These are phyloP conservation scores for Numenius arquata DNA, from an alignment of 2,113 vertebrate genomes.

Conservation along the genomic window DNA sequence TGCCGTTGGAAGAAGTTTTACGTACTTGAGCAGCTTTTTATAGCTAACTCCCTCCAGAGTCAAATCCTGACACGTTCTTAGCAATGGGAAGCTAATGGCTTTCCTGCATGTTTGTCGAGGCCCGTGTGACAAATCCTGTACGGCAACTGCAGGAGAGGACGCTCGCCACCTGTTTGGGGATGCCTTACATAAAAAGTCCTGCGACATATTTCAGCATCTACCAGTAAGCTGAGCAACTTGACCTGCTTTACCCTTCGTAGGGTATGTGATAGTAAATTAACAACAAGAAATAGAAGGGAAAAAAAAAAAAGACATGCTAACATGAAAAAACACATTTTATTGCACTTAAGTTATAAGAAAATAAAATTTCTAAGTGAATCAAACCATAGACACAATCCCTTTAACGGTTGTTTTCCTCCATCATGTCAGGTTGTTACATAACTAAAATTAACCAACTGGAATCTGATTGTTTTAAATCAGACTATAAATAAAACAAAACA, in stretches of 20 bases:
- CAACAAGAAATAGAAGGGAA: neutral
- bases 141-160: neutral
- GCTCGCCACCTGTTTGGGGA: neutral
- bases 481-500: conserved; percentile 94
- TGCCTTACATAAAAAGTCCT: neutral
- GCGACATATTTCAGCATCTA: neutral
- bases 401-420: conserved; percentile 97
- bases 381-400: conserved; percentile 99
- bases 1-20: neutral
- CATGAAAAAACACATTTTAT: conserved; percentile 99
- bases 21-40: neutral
- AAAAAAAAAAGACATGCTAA: conserved; percentile 83
- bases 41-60: neutral
- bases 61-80: neutral
- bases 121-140: neutral
- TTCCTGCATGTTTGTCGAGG: neutral
- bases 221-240: neutral
- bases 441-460: conserved; percentile 96
- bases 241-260: neutral
- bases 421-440: conserved; percentile 98
- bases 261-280: neutral
- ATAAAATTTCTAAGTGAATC: conserved; percentile 99
- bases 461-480: conserved; percentile 99
- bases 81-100: neutral
- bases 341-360: conserved; percentile 99